Evolutionary conservation across 2,113 vertebrate species (phyloP).

Genomic region (Nothocercus nigrocapillus): DNA sequence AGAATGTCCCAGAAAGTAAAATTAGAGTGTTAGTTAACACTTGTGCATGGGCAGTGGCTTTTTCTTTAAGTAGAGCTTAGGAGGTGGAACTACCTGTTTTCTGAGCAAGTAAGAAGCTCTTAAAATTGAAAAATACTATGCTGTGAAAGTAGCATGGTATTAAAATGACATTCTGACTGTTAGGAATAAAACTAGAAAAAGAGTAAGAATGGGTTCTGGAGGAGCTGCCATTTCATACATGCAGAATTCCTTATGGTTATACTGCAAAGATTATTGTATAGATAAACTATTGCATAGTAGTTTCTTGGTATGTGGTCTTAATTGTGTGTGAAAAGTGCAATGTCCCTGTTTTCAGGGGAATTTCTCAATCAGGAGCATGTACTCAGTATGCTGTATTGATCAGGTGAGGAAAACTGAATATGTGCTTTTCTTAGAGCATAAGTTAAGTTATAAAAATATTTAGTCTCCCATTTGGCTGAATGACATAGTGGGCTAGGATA

Average conservation of each 20-base stretch:
- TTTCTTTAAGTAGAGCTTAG: neutral
- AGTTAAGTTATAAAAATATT: neutral
- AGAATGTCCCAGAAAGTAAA: neutral
- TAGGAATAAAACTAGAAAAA: neutral
- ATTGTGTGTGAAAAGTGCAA: neutral
- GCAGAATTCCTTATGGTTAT: neutral
- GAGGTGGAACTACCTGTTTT: slow-evolving; percentile 25
- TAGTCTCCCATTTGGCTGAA: neutral
- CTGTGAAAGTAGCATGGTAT: neutral
- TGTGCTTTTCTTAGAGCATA: neutral
- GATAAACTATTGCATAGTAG: neutral
- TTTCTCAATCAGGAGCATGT: neutral
- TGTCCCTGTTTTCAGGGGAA: neutral
- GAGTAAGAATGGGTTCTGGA: neutral
- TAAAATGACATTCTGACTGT: neutral
- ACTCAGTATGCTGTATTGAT: neutral
- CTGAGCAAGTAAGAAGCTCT: neutral
- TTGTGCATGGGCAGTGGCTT: neutral
- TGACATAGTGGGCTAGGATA: neutral
- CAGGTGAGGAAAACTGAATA: neutral
- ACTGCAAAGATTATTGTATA: neutral
- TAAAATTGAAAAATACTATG: neutral
- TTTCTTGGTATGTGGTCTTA: neutral
- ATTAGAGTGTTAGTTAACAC: neutral
- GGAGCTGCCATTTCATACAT: neutral